These are phyloP conservation scores for Thrips palmi DNA, from an alignment of 1,140 invertebrate species.

Conservation along the genomic window DNA sequence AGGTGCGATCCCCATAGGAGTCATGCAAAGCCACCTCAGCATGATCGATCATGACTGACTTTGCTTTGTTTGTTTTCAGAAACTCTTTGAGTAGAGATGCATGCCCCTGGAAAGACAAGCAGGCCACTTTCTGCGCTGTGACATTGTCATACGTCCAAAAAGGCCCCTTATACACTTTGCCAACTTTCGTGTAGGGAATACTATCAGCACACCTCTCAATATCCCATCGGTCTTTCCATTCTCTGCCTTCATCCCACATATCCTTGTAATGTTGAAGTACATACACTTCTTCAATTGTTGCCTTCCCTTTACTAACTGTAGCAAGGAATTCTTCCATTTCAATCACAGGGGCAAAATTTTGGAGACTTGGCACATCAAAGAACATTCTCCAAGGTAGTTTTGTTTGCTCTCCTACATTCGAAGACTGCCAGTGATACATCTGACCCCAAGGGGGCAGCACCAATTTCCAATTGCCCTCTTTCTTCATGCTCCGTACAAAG, in stretches of 20 bases:
- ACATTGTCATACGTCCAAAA: constrained; percentile 48
- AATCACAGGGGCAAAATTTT: constrained; percentile 63
- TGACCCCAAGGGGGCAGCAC: constrained; percentile 81
- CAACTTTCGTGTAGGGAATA: constrained; percentile 17
- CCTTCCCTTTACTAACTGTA: constrained; percentile 30
- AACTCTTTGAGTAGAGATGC: constrained; percentile 40
- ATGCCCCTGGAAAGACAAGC: constrained; percentile 71
- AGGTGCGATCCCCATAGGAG: constrained; percentile 57
- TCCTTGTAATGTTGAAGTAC: constrained; percentile 73
- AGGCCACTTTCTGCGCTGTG: constrained; percentile 42
- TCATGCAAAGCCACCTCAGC: constrained; percentile 82
- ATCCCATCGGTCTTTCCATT: constrained; percentile 55
- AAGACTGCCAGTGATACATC: constrained; percentile 75
- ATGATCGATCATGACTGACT: constrained; percentile 48
- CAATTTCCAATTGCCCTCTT: constrained; percentile 28
- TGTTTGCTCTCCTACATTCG: constrained; percentile 27
- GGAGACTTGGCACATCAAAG: constrained; percentile 69
- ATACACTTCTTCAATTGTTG: constrained; percentile 52
- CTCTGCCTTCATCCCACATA: constrained; percentile 60
- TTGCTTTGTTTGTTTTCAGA: constrained; percentile 24
- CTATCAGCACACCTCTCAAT: constrained; percentile 18
- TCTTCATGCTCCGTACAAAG: constrained; percentile 44
- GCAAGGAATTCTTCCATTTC: constrained; percentile 72
- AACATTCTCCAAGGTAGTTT: constrained; percentile 60
- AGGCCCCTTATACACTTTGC: constrained; percentile 23